Base-by-base conservation (phyloP, 1,140 invertebrate species). In the Heliconius himera region DNA sequence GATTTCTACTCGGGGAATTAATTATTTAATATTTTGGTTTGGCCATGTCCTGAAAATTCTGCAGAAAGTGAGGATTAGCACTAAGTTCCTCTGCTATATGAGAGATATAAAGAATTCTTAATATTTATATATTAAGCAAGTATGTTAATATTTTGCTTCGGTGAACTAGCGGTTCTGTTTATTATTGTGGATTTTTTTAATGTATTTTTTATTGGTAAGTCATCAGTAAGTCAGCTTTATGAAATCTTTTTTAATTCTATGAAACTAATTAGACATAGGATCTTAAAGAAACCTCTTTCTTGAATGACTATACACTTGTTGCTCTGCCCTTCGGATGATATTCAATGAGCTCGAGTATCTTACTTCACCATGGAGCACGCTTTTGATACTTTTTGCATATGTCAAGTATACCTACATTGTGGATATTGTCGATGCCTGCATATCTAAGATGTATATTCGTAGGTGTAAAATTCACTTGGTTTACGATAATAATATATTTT, bases 231-330 rank as follows among this genome's bases (percentile, higher is more conserved):
- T 13, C 41, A 54, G 18, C 51, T 8, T 54, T n/a, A 20, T 20
- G 20, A 8, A 8, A 56, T 11, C 2, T 8, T 11, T 56, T 22
- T 56, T 56, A 11, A 46, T 46, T 29, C 60, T 66, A 66, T 66
- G 26, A 66, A 66, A 29, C 11, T 66, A 66, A 66, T 66, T 66
- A 29, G 9, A 66, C 22, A 66, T 66, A 56, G 60, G 26, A 11
- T 26, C 11, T 66, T 22, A 66, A 66, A 66, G 26, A 66, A 66
- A 66, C 60, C 26, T 66, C 60, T 66, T 66, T 29, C 18, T 72
- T 72, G 70, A 72, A 72, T 66, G 74, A 33, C 16, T 38, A 38
- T 54, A 76, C 20, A 76, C 75, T 76, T 76, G 75, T 76, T 76
- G 75, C 75, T 41, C 75, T 76, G 66, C 66, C 41, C 36, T 76